Evolutionary conservation across 2,113 vertebrate species (phyloP).

Genomic region (Sturnira hondurensis): DNA sequence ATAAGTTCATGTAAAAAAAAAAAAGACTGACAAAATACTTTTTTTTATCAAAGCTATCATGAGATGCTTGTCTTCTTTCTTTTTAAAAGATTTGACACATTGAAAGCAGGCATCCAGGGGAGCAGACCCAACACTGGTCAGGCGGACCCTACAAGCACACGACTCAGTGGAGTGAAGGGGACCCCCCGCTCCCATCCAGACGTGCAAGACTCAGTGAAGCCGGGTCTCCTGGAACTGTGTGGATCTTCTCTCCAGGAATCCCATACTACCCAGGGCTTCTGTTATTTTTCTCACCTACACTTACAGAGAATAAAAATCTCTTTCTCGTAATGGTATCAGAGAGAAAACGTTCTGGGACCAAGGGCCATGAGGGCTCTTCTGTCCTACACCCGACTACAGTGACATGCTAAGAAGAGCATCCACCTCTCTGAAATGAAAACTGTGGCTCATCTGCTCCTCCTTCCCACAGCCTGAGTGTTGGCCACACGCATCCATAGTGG

Average conservation of each 20-base stretch:
- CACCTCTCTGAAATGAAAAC: neutral
- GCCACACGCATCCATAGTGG: fast-evolving
- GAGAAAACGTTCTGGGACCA: neutral
- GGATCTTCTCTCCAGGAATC: neutral
- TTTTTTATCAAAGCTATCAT: neutral
- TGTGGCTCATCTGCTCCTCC: neutral
- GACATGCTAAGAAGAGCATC: neutral
- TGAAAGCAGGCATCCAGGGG: neutral
- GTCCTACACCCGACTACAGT: too few relatives aligned
- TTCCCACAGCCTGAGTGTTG: fast-evolving
- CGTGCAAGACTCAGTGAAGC: neutral
- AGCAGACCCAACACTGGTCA: neutral
- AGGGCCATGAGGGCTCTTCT: neutral
- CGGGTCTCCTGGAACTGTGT: neutral
- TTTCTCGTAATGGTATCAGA: neutral
- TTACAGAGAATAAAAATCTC: neutral
- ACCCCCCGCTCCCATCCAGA: neutral
- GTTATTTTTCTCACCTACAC: neutral
- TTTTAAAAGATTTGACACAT: neutral
- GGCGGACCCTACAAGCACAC: fast-evolving
- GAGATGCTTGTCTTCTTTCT: neutral
- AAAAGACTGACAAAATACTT: neutral
- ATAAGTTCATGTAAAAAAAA: fast-evolving
- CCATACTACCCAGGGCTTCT: fast-evolving
- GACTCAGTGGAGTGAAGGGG: neutral